Base-by-base conservation (phyloP, 1,140 invertebrate genomes). In the Tetramorium simillimum region DNA sequence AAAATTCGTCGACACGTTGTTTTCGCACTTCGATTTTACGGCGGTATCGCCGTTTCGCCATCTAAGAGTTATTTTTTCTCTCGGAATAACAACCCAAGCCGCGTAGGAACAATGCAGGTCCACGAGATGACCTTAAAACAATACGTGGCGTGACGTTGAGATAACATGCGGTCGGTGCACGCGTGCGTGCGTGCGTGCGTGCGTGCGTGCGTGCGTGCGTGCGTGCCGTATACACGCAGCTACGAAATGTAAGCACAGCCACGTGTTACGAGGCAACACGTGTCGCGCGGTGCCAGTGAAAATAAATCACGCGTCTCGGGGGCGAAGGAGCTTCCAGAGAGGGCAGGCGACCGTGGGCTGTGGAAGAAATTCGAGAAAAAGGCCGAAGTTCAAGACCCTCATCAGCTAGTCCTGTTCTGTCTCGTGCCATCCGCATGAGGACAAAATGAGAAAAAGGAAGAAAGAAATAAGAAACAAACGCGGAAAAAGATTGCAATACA, bases 241-340 rank as follows among this genome's bases (percentile, higher is more conserved):
- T 51, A 53, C 86, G 91, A 89, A 92, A 91, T 86, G 87, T 92
- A 92, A 92, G 91, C 89, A 91, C 84, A 72, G 87, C 89, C 91
- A 92, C 91, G 91, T 91, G 91, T 92, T 90, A 88, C 86, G 76
- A 67, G 85, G 88, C 86, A 92, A 92, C 91, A 92, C 91, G 91
- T 92, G 92, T 92, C 90, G 90, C 88, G 89, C 91, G 88, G 85
- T 91, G 89, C 89, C 88, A 92, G 91, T 89, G 88, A 92, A 92
- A 92, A 92, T 92, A 92, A 92, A 92, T 92, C 91, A 89, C 84
- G 84, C 60, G 76, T 73, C 65, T 72, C 63, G 63, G 76, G 58
- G 86, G 65, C 46, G 89, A 72, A 67, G 84, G 40, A 86, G 73
- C 56, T 72, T 46, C n/a, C 49, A 87, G 62, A 82, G n/a, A 53